Conservation (phyloP, 2,888 invertebrate genomes). For the Hydroisotoma schaefferi region DNA sequence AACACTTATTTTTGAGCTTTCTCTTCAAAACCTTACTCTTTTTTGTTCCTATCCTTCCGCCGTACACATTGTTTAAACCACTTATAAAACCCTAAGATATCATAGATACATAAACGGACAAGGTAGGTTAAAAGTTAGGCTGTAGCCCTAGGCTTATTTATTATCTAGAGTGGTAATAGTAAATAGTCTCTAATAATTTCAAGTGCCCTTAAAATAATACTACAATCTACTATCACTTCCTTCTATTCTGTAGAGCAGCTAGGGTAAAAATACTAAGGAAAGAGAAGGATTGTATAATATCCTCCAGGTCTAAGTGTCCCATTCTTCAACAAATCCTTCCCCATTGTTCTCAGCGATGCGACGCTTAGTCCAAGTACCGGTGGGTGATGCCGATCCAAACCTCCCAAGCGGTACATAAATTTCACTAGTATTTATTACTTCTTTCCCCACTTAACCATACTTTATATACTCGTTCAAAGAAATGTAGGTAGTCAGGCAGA, state of each 20-base stretch:
- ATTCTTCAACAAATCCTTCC: constrained; percentile 1
- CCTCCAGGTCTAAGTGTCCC: neutral
- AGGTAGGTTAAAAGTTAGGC: too few species aligned
- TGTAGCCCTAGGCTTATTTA: too few species aligned
- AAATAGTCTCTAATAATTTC: too few species aligned
- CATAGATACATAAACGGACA: too few species aligned
- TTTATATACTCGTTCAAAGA: neutral
- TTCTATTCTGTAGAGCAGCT: neutral
- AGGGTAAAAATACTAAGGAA: neutral
- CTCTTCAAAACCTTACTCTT: neutral
- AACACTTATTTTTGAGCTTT: too few species aligned
- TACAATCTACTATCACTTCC: neutral
- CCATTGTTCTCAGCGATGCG: neutral
- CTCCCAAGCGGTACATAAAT: constrained; percentile 8
- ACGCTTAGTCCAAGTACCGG: neutral
- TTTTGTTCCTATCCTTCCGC: too few species aligned
- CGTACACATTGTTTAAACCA: too few species aligned
- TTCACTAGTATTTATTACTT: neutral
- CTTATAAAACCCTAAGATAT: too few species aligned
- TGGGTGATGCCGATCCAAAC: neutral
- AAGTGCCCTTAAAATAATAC: too few species aligned
- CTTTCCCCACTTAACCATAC: neutral
- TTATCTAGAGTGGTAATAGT: too few species aligned
- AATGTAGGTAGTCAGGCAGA: neutral
- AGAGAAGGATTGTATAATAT: neutral